These are phyloP conservation scores for Drosophila seclusa DNA, from an alignment of 2,888 invertebrate species.

Conservation along the genomic window DNA sequence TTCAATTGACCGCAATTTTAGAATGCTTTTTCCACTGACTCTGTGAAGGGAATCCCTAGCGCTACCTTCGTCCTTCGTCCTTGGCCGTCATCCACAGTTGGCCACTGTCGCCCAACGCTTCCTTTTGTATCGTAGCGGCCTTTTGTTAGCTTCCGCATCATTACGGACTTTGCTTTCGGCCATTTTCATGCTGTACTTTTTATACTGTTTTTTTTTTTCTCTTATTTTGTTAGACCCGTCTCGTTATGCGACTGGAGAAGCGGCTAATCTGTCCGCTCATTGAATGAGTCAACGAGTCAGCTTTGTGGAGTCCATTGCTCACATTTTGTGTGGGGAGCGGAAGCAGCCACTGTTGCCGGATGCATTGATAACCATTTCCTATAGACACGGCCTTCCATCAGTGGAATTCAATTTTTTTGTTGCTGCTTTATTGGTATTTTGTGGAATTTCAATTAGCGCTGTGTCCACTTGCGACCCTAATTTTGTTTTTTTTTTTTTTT, in stretches of 20 bases:
- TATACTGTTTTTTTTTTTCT: not conserved
- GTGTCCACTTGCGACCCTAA: constrained; percentile 19
- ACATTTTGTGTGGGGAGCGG: constrained; percentile 44
- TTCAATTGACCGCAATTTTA: constrained; percentile 80
- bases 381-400: constrained; percentile 26
- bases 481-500: not conserved
- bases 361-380: constrained; percentile 78
- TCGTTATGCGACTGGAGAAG: constrained; percentile 49
- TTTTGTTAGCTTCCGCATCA: constrained; percentile 78
- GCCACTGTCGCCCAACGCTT: constrained; percentile 34
- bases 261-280: constrained; percentile 71
- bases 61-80: constrained; percentile 17
- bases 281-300: constrained; percentile 51
- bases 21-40: constrained; percentile 57
- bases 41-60: not conserved
- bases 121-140: constrained; percentile 65
- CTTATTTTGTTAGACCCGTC: constrained; percentile 8
- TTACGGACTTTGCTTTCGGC: constrained; percentile 69
- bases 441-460: constrained; percentile 71
- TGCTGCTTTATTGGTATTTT: constrained; percentile 26
- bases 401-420: constrained; percentile 34
- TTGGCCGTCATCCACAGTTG: constrained; percentile 15
- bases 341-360: constrained; percentile 70
- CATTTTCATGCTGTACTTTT: constrained; percentile 42
- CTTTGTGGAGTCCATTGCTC: constrained; percentile 26